These are phyloP conservation scores for Atractosteus spatula DNA, from an alignment of 2,113 vertebrate genomes.

Conservation along the genomic window DNA sequence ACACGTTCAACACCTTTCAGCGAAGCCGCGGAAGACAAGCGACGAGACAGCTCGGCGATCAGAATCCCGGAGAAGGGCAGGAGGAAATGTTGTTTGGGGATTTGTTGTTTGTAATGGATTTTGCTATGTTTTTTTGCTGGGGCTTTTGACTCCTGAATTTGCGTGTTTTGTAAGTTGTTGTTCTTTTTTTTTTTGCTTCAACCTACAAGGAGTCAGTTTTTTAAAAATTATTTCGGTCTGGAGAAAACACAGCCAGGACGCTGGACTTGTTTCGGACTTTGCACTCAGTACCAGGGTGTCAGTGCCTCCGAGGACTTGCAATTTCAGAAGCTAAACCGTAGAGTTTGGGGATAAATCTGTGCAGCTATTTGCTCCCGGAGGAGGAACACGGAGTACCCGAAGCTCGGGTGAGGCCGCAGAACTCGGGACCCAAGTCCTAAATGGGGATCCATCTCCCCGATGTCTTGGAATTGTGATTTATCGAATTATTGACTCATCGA, in stretches of 20 bases:
- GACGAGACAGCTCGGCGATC: no score
- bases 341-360: conserved; percentile 46
- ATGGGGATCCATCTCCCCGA: conserved; percentile 43
- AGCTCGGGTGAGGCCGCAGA: conserved; percentile 19
- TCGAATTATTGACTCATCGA: conserved; percentile 14
- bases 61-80: no score
- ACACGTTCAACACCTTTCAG: conserved; percentile 8
- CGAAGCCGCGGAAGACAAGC: background rate
- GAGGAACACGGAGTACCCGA: conserved; percentile 15
- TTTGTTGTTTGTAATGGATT: no score
- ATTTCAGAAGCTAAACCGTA: conserved; percentile 41
- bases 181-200: no score
- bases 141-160: no score
- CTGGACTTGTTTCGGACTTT: conserved; percentile 52
- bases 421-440: conserved; percentile 22
- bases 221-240: background rate
- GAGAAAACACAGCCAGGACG: conserved; percentile 20
- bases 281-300: conserved; percentile 33
- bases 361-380: background rate
- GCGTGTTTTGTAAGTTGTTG: no score
- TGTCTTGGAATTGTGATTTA: conserved; percentile 32
- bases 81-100: no score
- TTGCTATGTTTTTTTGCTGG: no score
- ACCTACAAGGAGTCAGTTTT: no score
- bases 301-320: conserved; percentile 25